Conservation (phyloP, 2,797 vertebrate species). For the Limnodromus scolopaceus region DNA sequence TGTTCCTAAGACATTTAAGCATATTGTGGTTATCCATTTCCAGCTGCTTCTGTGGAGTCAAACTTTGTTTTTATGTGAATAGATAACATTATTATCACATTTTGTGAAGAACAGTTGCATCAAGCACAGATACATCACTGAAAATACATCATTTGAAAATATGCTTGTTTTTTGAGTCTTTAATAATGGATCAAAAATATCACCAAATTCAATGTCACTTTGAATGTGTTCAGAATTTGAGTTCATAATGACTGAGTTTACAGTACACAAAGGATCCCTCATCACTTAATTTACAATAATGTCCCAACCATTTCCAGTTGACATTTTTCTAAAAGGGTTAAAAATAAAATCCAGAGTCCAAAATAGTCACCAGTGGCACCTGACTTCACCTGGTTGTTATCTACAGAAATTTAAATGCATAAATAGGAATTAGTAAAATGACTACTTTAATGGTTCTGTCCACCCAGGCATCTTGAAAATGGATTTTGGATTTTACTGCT, state of each 20-base stretch:
- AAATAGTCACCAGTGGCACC: neutral
- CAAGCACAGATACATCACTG: conserved; percentile 71
- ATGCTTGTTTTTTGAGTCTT: conserved; percentile 64
- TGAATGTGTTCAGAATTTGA: conserved; percentile 4
- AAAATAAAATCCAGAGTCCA: neutral
- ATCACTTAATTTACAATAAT: neutral
- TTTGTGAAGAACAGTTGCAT: conserved; percentile 73
- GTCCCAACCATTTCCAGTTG: neutral
- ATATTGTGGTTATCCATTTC: conserved; percentile 75
- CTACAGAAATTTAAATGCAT: neutral
- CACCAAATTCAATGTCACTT: neutral
- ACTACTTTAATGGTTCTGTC: neutral
- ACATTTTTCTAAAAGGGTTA: neutral
- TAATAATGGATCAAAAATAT: conserved; percentile 52
- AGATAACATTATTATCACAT: conserved; percentile 77
- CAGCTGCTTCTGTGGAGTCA: conserved; percentile 77
- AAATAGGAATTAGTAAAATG: neutral
- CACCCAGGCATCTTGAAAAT: neutral
- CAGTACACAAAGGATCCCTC: neutral
- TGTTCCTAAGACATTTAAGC: conserved; percentile 70
- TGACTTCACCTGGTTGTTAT: neutral
- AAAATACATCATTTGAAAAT: conserved; percentile 57
- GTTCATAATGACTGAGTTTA: neutral
- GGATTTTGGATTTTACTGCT: neutral
- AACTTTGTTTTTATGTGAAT: conserved; percentile 79